Base-by-base conservation (phyloP, 2,888 invertebrate genomes). In the Drepanosiphum platanoidis region DNA sequence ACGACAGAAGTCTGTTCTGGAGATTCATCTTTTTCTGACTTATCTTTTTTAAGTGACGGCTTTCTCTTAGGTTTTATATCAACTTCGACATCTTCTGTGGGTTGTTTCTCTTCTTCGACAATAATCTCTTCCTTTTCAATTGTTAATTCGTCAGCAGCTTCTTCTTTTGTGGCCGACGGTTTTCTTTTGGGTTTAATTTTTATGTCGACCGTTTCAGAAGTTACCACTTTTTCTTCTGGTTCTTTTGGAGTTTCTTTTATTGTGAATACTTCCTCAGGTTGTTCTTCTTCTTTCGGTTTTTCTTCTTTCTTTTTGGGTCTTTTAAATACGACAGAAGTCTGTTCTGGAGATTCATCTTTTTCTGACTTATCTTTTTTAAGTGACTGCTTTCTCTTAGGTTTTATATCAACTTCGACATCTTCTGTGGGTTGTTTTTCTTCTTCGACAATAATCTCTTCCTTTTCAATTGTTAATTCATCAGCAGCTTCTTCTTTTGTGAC, bases 181-280 rank as follows among this genome's bases (percentile, higher is more conserved):
- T 93, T 94, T 9, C 91, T 90, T 90, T 93, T 93, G 18, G 95
- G 94, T 83, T 86, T 88, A 52, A 88, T 86, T 74, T 87, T 88
- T n/a, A 88, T 86, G 84, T 89, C 89, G 68, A 89, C 88, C 87
- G 88, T 86, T 87, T 87, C 84, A 88, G 88, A 87, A 88, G 88
- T 87, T 27, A 88, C 87, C 86, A 88, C 77, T 87, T 87, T 72
- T 87, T 88, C 88, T 86, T 89, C 88, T 46, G 88, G 87, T 77
- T 88, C 88, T 77, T 87, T 88, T 80, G 88, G 84, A 74, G 88
- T 88, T 46, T 89, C 87, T 86, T 89, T 89, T 79, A 89, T 88
- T 15, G 86, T 87, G 3, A 88, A 88, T 79, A 89, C 88, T 58
- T 87, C 87, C 84, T 77, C 86, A 86, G 87, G 88, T 66, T 90